Evolutionary conservation across 30 jellyfish, hydroid and myxozoan species (phyloP).

Genomic region (Phacellophora camtschatica): DNA sequence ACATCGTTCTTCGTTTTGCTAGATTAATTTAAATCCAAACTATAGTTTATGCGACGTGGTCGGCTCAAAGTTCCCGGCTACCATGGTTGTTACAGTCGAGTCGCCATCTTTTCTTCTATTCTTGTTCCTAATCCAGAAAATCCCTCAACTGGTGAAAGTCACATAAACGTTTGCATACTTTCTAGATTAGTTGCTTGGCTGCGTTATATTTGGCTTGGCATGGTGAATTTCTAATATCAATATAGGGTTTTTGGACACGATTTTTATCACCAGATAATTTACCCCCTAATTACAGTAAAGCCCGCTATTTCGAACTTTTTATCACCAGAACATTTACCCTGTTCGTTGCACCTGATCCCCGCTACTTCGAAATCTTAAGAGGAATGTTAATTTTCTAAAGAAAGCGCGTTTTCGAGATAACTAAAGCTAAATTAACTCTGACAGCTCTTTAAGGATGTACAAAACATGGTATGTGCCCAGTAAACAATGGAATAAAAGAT

Average conservation of each 20-base stretch:
- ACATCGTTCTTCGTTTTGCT: not conserved
- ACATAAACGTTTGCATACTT: conserved; percentile 3
- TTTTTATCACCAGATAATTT: too few species aligned
- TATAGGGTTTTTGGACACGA: too few species aligned
- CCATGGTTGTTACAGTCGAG: conserved; percentile 55
- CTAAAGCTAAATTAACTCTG: too few species aligned
- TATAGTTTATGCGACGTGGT: conserved; percentile 1
- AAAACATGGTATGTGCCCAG: too few species aligned
- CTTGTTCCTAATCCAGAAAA: conserved; percentile 18
- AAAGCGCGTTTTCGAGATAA: too few species aligned
- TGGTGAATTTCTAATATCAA: conserved; percentile 8
- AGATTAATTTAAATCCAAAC: conserved; percentile 46
- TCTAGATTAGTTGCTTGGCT: conserved; percentile 22
- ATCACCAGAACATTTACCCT: too few species aligned
- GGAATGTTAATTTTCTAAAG: too few species aligned
- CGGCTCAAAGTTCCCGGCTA: conserved; percentile 2
- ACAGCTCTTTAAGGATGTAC: too few species aligned
- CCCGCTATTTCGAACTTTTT: too few species aligned
- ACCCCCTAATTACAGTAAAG: too few species aligned
- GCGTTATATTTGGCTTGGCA: conserved; percentile 19
- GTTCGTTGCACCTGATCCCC: too few species aligned
- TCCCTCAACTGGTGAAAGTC: conserved; percentile 19
- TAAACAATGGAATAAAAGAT: too few species aligned
- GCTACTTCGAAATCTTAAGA: not conserved
- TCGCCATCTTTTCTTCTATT: conserved; percentile 60